These are phyloP conservation scores for Triplophysa dalaica DNA, from an alignment of 2,113 vertebrate species.

Conservation along the genomic window DNA sequence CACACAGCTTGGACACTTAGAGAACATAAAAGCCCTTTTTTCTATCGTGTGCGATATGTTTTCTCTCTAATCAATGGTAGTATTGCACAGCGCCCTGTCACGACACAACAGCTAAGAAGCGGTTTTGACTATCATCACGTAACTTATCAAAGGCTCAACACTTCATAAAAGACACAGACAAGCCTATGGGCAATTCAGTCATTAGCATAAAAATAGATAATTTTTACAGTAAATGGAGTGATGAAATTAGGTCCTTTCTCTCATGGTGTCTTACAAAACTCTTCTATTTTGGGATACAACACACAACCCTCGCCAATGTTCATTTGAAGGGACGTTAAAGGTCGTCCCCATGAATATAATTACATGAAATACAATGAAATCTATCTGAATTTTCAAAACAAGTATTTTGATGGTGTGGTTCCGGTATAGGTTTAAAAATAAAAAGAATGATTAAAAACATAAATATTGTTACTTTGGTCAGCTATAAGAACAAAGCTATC, in stretches of 20 bases:
- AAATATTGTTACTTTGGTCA: conserved; percentile 54
- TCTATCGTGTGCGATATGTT: conserved; percentile 48
- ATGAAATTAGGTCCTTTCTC: conserved; percentile 18
- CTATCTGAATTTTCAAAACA: neutral
- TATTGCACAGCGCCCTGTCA: conserved; percentile 61
- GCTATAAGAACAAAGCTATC: conserved; percentile 48
- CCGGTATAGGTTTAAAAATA: neutral
- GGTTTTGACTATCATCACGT: conserved; percentile 36
- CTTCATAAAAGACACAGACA: conserved; percentile 31
- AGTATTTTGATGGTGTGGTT: neutral
- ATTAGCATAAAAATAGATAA: conserved; percentile 33
- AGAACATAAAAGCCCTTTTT: conserved; percentile 59
- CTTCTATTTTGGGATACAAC: conserved; percentile 29
- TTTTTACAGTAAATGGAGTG: neutral
- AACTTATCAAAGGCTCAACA: conserved; percentile 15
- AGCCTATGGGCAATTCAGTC: conserved; percentile 30
- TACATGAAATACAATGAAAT: conserved; percentile 37
- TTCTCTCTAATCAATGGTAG: conserved; percentile 25
- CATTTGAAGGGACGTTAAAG: conserved; percentile 23
- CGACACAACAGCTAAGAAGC: conserved; percentile 50
- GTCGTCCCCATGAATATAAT: conserved; percentile 31
- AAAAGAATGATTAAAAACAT: conserved; percentile 23
- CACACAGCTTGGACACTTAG: conserved; percentile 45
- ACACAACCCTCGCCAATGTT: conserved; percentile 44
- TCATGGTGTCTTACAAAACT: conserved; percentile 44